Percentiles rank a stretch among this genome's conserved stretches.
phyloP scores from a whole-genome alignment of 1,140 invertebrate genomes.

The Dysdera silvatica region DNA sequence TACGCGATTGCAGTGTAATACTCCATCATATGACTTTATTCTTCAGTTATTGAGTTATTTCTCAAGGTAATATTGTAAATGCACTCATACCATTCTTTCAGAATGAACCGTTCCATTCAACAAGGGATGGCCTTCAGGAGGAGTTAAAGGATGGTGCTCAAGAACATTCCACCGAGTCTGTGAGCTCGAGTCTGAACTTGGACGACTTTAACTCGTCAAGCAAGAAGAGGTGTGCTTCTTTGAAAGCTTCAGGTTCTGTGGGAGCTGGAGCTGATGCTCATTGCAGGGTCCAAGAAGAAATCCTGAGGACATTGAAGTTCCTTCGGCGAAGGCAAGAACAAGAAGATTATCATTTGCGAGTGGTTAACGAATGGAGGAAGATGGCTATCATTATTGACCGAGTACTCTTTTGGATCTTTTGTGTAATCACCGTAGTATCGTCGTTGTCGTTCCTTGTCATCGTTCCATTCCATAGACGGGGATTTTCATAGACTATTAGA shows the following conservation, averaged over 20 bases:
- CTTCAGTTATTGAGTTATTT: too few relatives aligned
- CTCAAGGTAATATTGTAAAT: too few relatives aligned
- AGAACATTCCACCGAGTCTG: too few relatives aligned
- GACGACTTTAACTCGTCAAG: too few relatives aligned
- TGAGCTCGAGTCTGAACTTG: too few relatives aligned
- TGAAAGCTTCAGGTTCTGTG: too few relatives aligned
- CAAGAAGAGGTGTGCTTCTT: too few relatives aligned
- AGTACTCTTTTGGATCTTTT: slow-evolving; percentile 54
- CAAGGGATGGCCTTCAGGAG: slow-evolving; percentile 17
- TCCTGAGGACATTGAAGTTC: slow-evolving; percentile 36
- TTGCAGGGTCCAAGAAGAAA: slow-evolving; percentile 38
- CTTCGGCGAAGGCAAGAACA: slow-evolving; percentile 40
- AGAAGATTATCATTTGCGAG: slow-evolving; percentile 39
- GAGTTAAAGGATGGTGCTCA: slow-evolving; percentile 23
- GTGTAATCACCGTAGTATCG: slow-evolving; percentile 48
- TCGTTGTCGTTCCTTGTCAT: slow-evolving; percentile 49
- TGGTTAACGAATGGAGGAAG: slow-evolving; percentile 51
- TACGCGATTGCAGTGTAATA: too few relatives aligned
- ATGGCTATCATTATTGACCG: slow-evolving; percentile 52
- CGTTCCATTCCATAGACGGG: slow-evolving; percentile 44
- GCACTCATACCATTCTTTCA: neutral
- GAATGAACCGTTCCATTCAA: slow-evolving; percentile 14
- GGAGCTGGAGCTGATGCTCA: neutral
- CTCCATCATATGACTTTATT: too few relatives aligned
- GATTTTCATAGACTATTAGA: too few relatives aligned